Evolutionary conservation across 2,888 invertebrate species (phyloP), one percentile per base, ranked within the genome.

Genomic region (Heliconius ethilla): DNA sequence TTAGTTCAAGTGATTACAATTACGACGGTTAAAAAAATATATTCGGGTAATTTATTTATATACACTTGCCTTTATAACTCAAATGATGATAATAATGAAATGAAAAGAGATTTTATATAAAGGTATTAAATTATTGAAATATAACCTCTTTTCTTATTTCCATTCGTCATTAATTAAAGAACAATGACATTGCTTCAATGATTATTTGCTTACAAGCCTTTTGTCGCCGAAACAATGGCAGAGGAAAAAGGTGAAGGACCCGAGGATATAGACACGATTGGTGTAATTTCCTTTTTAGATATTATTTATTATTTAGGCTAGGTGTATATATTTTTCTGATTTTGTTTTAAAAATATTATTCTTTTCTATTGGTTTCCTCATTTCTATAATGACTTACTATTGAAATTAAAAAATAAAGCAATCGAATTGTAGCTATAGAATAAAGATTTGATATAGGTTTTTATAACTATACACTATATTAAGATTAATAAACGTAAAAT

Each of bases 221-320:
- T 73, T 37, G 63, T 77, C 62, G 63, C 59, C 55, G n/a, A 62
- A 77, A 75, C 67, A 78, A 81, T 80, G 89, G 85, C 85, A 33
- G 91, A 91, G 84, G 85, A 86, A 81, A 90, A 90, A 82, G 92
- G 91, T 5, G 93, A 92, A 84, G 86, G 84, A 6, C 88, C 89
- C 2, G 94, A 94, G 82, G 93, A 93, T 84, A 87, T 87, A 51
- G 93, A 94, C 84, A 92, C 91, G n/a, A 92, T 94, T 81, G 94
- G 94, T 73, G 94, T 94, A 88, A 88, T 82, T 85, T 80, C 66
- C 11, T 40, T 40, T 69, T 75, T 45, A 55, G 13, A 51, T 75
- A 37, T 59, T 67, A 63, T 45, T 77, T 25, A 75, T 65, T 29
- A 45, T 22, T 9, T 66, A 11, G 27, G 0, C 15, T 40, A 27